Evolutionary conservation across 92 coral and sea anemone species (phyloP), one percentile per base, ranked within the genome.

Genomic region (Phenganax stokvisi): DNA sequence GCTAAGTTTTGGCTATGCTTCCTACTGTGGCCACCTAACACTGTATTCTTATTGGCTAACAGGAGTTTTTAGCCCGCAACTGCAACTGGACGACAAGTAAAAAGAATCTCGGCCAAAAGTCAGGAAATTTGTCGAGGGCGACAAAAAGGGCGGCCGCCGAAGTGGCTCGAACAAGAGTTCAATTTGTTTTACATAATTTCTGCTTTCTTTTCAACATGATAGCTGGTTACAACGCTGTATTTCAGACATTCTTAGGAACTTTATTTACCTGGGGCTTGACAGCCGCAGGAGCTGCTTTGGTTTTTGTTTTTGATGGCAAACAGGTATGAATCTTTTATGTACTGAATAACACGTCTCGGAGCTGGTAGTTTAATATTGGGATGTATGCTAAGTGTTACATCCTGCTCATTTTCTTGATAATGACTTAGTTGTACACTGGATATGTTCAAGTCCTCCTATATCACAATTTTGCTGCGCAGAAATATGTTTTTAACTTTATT

Each of bases 181-280:
- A 3, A 73, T 11, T 12, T 29, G 2, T 53, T 53, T 56, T 54
- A 28, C 16, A 73, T 29, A 20, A 56, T 20, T 20, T 53, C 12
- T 11, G 47, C 47, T 52, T 16, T 51, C 54, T 73, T 52, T 53
- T 27, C 8, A 80, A 80, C 69, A 94, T 94, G 98, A 85, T 94
- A 72, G 89, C 76, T 57, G 86, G 89, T 77, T 90, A 87, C 66
- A 84, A 86, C 72, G 92, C 97, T 70, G 97, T 94, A 27, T 30
- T 88, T 63, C 98, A 94, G 63, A 97, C 98, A 29, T 85, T 92
- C 17, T 84, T 92, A 20, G 98, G 98, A n/a, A 94, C 98, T 9
- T 75, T 94, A n/a, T 94, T 94, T 72, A 94, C 98, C 0, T 94
- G 98, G 98, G 98, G 90, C 28, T 89, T 94, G 0, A 94, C 98